Evolutionary conservation across 2,113 vertebrate genomes (phyloP).

Genomic region (Rhea americana): DNA sequence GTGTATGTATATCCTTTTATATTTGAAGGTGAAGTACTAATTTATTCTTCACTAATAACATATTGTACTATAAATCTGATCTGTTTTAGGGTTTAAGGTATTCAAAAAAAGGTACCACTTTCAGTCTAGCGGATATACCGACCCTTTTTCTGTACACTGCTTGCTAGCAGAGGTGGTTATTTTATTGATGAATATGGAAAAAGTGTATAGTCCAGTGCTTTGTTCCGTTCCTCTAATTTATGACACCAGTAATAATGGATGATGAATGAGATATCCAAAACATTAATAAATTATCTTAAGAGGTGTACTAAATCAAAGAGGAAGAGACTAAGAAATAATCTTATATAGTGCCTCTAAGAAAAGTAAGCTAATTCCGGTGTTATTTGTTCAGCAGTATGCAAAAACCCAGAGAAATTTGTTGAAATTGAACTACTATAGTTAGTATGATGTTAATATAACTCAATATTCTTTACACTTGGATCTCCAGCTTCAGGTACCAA

Average conservation of each 20-base stretch:
- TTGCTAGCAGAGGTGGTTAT: conserved; percentile 25
- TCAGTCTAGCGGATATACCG: neutral
- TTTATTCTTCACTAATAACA: neutral
- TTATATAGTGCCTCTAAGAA: conserved; percentile 66
- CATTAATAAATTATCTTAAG: conserved; percentile 76
- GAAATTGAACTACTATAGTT: conserved; percentile 61
- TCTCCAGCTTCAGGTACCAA: conserved; percentile 31
- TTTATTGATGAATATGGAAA: conserved; percentile 68
- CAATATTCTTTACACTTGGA: conserved; percentile 37
- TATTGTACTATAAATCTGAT: neutral
- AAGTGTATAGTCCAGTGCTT: conserved; percentile 64
- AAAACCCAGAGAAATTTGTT: conserved; percentile 60
- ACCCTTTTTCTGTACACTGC: neutral
- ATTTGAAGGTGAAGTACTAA: neutral
- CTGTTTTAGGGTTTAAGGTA: neutral
- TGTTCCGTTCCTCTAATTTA: conserved; percentile 71
- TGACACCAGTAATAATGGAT: conserved; percentile 69
- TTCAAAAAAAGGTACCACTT: neutral
- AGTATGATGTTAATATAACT: conserved; percentile 57
- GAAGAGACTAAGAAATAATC: conserved; percentile 67
- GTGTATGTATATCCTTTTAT: neutral
- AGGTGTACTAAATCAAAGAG: conserved; percentile 73
- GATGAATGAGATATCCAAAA: conserved; percentile 74
- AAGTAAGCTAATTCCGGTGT: conserved; percentile 66
- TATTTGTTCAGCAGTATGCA: conserved; percentile 66